A percentile compares a stretch with the other conserved stretches of the same genome.
Conservation (phyloP, 2,113 vertebrate genomes). For the Tragulus kanchil region DNA sequence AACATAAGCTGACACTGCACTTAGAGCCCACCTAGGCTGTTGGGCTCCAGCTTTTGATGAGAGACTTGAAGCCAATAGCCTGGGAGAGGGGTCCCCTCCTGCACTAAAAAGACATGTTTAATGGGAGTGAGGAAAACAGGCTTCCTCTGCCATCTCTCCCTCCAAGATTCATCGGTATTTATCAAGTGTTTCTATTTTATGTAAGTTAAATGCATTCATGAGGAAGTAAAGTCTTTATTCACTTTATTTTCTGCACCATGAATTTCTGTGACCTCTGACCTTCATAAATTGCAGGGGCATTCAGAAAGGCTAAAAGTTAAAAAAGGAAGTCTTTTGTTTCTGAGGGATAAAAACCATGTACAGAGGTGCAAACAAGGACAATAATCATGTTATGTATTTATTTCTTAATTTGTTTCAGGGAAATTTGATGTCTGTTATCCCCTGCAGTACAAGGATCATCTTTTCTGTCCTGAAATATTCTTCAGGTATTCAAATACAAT, state of each 20-base stretch:
- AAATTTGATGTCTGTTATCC: neutral
- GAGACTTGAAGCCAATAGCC: conserved; percentile 25
- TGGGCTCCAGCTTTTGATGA: conserved; percentile 67
- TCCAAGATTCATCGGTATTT: conserved; percentile 44
- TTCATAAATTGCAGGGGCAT: conserved; percentile 71
- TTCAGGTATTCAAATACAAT: conserved; percentile 25
- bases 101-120: conserved; percentile 68
- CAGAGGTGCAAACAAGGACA: conserved; percentile 47
- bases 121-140: conserved; percentile 58
- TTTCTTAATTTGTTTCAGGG: conserved; percentile 13
- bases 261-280: conserved; percentile 70
- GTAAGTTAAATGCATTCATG: neutral
- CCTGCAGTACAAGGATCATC: neutral
- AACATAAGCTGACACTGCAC: conserved; percentile 75
- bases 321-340: conserved; percentile 60
- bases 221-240: conserved; percentile 60
- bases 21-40: conserved; percentile 64
- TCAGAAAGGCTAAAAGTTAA: conserved; percentile 79
- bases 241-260: conserved; percentile 58
- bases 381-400: conserved; percentile 57
- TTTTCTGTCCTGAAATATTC: neutral
- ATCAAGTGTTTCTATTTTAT: conserved; percentile 29
- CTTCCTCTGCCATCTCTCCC: conserved; percentile 38
- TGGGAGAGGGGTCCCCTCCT: conserved; percentile 43
- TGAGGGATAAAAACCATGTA: conserved; percentile 54